Base-by-base conservation (phyloP, 1,140 invertebrate species). In the Caligus rogercresseyi region DNA sequence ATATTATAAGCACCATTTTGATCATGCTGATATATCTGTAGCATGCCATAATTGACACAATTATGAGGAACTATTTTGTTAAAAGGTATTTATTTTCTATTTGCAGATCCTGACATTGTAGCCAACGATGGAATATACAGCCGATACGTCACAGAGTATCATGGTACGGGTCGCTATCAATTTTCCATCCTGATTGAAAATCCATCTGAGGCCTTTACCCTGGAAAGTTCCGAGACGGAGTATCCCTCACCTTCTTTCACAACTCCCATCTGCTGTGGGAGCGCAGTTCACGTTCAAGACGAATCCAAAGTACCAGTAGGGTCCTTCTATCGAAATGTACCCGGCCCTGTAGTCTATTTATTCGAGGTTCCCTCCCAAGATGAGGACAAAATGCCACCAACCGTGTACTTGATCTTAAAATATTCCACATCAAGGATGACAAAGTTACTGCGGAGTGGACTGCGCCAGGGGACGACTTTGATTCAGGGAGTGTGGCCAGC, bases 51-150 rank as follows among this genome's bases (percentile, higher is more conserved):
- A n/a, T n/a, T n/a, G n/a, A n/a, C n/a, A n/a, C n/a, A n/a, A n/a
- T n/a, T n/a, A n/a, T n/a, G n/a, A n/a, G n/a, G n/a, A n/a, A n/a
- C n/a, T n/a, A n/a, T n/a, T n/a, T n/a, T n/a, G n/a, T n/a, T n/a
- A n/a, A n/a, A n/a, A n/a, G n/a, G n/a, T n/a, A n/a, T 43, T 43
- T 43, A 56, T 20, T 20, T 14, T 56, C 24, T 56, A n/a, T 20
- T 56, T 56, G 20, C 20, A 56, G 81, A 81, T 72, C 78, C 80
- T 1, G 82, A 84, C 71, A 73, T 82, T 13, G 78, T 76, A 15
- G 76, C 76, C 71, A 76, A 77, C 4, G 82, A 84, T 71, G 82
- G 82, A 16, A 73, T 83, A 15, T 84, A 83, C 69, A 78, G 79
- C 0, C 71, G 79, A 60, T 82, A 80, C 66, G 79, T 81, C 65